Conservation (phyloP, 2,113 vertebrate genomes). For the Odontophorus gujanensis region DNA sequence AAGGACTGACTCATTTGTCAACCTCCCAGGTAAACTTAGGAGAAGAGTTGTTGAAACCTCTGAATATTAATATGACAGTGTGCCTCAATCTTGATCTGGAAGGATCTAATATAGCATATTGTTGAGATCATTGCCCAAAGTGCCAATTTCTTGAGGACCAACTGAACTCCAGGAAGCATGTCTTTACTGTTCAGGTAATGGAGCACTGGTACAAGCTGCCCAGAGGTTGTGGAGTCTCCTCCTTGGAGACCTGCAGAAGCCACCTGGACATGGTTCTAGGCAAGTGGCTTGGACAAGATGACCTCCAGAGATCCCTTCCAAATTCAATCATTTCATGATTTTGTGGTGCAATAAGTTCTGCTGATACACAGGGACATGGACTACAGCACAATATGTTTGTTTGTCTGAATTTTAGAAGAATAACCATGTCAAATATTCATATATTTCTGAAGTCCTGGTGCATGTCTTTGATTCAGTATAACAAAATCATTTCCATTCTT, state of each 20-base stretch:
- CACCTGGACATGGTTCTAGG: not conserved
- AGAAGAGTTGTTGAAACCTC: not conserved
- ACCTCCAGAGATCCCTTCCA: not conserved
- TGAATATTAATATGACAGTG: not conserved
- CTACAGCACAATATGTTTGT: not conserved
- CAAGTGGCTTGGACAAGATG: not conserved
- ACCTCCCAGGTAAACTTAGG: not conserved
- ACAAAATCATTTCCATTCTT: not conserved
- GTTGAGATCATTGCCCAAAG: not conserved
- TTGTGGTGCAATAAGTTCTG: not conserved
- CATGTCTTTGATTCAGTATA: not conserved
- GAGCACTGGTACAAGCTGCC: not conserved
- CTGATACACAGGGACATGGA: not conserved
- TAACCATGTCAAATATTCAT: not conserved
- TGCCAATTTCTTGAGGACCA: not conserved
- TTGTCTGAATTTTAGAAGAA: not conserved
- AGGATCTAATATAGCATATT: not conserved
- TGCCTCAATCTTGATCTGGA: not conserved
- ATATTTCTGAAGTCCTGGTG: not conserved
- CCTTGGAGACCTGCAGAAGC: not conserved
- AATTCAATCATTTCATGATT: not conserved
- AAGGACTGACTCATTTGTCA: slow-evolving; percentile 13
- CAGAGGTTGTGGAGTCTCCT: not conserved
- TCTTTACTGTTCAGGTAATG: not conserved
- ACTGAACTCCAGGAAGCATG: not conserved